Conservation (phyloP, 2,113 vertebrate genomes). For the Cheirogaleus medius region DNA sequence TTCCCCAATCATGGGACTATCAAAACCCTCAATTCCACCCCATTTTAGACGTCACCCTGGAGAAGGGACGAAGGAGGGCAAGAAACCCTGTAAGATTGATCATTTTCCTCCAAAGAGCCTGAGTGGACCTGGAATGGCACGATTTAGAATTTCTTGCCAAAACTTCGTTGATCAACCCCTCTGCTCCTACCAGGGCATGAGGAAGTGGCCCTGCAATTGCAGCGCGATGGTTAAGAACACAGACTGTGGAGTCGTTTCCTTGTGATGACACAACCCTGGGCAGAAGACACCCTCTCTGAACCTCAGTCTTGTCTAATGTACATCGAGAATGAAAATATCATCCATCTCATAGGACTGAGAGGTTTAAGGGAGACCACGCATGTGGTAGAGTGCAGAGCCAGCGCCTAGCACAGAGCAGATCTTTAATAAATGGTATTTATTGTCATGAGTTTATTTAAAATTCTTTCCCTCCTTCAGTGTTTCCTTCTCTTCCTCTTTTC, state of each 20-base stretch:
- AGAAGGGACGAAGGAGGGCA: neutral
- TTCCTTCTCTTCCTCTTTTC: neutral
- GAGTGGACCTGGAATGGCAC: neutral
- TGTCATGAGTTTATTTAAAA: neutral
- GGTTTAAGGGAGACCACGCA: neutral
- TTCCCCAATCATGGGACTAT: neutral
- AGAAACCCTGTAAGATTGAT: neutral
- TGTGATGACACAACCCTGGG: rapidly evolving
- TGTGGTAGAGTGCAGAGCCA: rapidly evolving
- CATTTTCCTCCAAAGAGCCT: neutral
- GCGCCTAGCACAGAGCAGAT: neutral
- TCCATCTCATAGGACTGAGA: neutral
- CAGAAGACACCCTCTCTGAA: neutral
- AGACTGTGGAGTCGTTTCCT: neutral
- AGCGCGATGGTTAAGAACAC: neutral
- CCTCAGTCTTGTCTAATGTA: neutral
- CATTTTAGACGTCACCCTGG: neutral
- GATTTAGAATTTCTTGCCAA: neutral
- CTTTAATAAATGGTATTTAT: neutral
- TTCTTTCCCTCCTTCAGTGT: neutral
- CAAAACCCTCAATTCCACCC: neutral
- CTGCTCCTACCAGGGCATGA: neutral
- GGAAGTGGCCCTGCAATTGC: neutral
- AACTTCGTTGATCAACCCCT: neutral
- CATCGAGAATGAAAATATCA: neutral